phyloP scores from a whole-genome alignment of 2,888 invertebrate genomes.

The Augiades crinisus region DNA sequence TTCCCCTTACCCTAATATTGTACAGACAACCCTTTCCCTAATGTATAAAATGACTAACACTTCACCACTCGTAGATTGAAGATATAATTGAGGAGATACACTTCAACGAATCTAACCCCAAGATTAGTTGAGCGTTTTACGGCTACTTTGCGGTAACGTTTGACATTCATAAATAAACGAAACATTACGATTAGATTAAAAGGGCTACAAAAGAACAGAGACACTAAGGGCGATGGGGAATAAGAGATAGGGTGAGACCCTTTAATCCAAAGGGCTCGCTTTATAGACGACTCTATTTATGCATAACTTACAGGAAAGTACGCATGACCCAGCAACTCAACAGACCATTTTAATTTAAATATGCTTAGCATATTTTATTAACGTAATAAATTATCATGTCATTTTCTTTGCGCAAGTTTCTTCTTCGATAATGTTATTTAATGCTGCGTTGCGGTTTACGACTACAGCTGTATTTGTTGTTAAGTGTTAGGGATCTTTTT shows the following conservation, averaged over 20 bases:
- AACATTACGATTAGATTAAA: constrained; percentile 10
- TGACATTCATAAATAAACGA: constrained; percentile 10
- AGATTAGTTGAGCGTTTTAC: constrained; percentile 9
- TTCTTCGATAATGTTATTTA: too few relatives aligned
- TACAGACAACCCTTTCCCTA: background rate
- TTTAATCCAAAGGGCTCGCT: background rate
- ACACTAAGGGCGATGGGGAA: background rate
- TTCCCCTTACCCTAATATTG: background rate
- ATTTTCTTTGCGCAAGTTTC: too few relatives aligned
- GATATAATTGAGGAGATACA: constrained; percentile 20
- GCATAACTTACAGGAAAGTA: background rate
- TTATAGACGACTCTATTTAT: background rate
- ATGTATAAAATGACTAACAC: background rate
- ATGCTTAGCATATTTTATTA: too few relatives aligned
- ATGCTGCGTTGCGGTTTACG: too few relatives aligned
- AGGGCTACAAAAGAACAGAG: too few relatives aligned
- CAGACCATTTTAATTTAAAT: background rate
- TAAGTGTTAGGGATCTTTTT: too few relatives aligned
- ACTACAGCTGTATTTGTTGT: too few relatives aligned
- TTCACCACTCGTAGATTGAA: constrained; percentile 8
- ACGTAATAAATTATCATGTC: too few relatives aligned
- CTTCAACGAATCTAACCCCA: constrained; percentile 12
- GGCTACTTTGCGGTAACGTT: constrained; percentile 18
- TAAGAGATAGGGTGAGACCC: background rate
- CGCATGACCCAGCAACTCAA: background rate